Evolutionary conservation across 1,140 invertebrate species (phyloP).

Genomic region (Venturia canescens): DNA sequence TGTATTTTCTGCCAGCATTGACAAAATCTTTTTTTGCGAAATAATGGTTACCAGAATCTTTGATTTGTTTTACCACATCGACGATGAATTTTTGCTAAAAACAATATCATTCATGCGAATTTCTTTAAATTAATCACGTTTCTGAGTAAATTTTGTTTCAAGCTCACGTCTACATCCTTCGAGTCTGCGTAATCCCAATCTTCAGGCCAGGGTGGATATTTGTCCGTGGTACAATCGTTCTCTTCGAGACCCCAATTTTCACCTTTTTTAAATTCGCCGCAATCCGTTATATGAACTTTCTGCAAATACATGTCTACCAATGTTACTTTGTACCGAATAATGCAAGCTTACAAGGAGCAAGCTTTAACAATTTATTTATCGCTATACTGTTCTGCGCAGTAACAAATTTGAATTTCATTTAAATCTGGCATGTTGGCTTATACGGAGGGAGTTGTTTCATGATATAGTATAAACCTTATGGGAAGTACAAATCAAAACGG

Average conservation of each 20-base stretch:
- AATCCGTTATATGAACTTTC: slow-evolving; percentile 83
- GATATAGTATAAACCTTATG: no score
- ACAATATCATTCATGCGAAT: not conserved
- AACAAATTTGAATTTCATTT: not conserved
- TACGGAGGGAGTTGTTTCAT: not conserved
- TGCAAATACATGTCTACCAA: slow-evolving; percentile 64
- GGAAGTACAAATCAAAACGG: no score
- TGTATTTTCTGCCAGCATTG: slow-evolving; percentile 84
- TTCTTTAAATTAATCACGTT: not conserved
- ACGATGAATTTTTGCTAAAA: slow-evolving; percentile 70
- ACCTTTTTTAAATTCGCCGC: slow-evolving; percentile 82
- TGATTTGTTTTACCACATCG: slow-evolving; percentile 79
- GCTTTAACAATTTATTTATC: no score
- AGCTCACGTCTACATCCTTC: slow-evolving; percentile 68
- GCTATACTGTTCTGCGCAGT: not conserved
- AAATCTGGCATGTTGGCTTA: not conserved
- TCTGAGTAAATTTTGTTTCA: not conserved
- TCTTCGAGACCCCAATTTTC: slow-evolving; percentile 83
- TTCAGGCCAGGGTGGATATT: slow-evolving; percentile 85
- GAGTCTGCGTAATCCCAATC: slow-evolving; percentile 79
- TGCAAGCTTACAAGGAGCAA: no score
- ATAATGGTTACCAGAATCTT: slow-evolving; percentile 84
- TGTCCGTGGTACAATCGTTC: slow-evolving; percentile 83
- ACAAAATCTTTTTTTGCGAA: slow-evolving; percentile 80
- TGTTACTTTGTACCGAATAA: no score